Percentiles rank a stretch among this genome's conserved stretches.
Evolutionary conservation across 2,888 invertebrate genomes (phyloP).

Genomic region (Sphaeridia pumilis): DNA sequence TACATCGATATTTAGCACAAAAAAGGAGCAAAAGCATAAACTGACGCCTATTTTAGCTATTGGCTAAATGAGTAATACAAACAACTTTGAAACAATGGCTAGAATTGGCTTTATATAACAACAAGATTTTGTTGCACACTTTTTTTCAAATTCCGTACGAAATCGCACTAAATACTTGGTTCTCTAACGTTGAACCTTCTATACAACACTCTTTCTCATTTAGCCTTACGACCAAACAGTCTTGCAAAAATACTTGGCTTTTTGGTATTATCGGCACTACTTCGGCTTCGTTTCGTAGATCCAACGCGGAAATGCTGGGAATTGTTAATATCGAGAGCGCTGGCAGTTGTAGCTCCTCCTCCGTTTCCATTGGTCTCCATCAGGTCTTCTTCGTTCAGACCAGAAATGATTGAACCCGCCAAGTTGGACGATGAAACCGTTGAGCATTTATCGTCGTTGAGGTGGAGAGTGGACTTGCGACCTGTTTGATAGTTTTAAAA

Average conservation of each 20-base stretch:
- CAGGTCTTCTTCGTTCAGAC: neutral
- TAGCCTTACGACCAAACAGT: constrained; percentile 12
- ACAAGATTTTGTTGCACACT: neutral
- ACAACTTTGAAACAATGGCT: too few relatives aligned
- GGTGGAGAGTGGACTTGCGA: neutral
- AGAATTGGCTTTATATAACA: too few relatives aligned
- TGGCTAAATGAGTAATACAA: too few relatives aligned
- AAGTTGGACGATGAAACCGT: neutral
- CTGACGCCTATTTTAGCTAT: too few relatives aligned
- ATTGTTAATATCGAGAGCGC: neutral
- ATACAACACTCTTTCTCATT: too few relatives aligned
- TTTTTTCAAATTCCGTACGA: too few relatives aligned
- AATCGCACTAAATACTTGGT: too few relatives aligned
- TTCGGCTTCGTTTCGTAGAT: constrained; percentile 4
- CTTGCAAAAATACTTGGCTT: constrained; percentile 12
- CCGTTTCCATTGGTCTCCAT: too few relatives aligned
- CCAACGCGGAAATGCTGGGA: neutral
- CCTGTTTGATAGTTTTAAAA: neutral
- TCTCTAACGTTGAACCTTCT: too few relatives aligned
- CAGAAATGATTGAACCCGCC: neutral
- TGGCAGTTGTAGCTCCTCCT: neutral
- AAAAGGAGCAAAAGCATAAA: too few relatives aligned
- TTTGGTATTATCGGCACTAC: constrained; percentile 1
- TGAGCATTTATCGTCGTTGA: neutral
- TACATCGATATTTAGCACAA: too few relatives aligned